phyloP scores from a whole-genome alignment of 2,888 invertebrate species.

The Matsumyia berberina region DNA sequence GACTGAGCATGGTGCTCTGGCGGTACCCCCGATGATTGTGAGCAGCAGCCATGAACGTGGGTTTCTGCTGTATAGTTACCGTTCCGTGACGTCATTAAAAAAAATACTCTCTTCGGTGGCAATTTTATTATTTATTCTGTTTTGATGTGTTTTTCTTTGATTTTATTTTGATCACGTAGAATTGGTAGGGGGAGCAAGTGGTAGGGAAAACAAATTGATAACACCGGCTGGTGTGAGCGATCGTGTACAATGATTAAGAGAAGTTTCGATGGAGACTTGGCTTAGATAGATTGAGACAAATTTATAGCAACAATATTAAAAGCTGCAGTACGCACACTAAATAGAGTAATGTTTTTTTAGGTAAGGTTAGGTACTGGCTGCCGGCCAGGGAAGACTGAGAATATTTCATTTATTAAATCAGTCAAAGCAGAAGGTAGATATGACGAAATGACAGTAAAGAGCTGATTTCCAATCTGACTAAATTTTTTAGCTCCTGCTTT shows the following conservation, averaged over 20 bases:
- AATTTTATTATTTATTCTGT: constrained; percentile 52
- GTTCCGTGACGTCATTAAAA: constrained; percentile 68
- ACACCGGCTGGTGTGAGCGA: constrained; percentile 13
- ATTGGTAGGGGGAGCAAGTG: not conserved
- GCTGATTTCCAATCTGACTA: too few relatives aligned
- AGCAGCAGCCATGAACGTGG: constrained; percentile 24
- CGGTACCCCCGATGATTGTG: constrained; percentile 19
- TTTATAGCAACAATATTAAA: too few relatives aligned
- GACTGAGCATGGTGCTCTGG: constrained; percentile 35
- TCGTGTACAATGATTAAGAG: constrained; percentile 30
- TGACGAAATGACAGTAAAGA: too few relatives aligned
- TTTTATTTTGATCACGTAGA: constrained; percentile 54
- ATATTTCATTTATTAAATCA: too few relatives aligned
- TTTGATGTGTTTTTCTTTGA: constrained; percentile 72
- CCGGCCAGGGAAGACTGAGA: too few relatives aligned
- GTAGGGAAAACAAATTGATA: constrained; percentile 26
- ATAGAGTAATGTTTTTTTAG: too few relatives aligned
- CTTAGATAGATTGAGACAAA: too few relatives aligned
- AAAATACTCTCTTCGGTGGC: constrained; percentile 49
- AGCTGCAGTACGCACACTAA: too few relatives aligned
- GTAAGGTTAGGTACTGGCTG: too few relatives aligned
- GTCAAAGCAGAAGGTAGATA: too few relatives aligned
- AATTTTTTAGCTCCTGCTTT: too few relatives aligned
- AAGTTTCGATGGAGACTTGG: not conserved
- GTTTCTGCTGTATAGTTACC: constrained; percentile 49